These are phyloP conservation scores for Sylvicola cinctus DNA, from an alignment of 2,888 invertebrate species.

Conservation along the genomic window DNA sequence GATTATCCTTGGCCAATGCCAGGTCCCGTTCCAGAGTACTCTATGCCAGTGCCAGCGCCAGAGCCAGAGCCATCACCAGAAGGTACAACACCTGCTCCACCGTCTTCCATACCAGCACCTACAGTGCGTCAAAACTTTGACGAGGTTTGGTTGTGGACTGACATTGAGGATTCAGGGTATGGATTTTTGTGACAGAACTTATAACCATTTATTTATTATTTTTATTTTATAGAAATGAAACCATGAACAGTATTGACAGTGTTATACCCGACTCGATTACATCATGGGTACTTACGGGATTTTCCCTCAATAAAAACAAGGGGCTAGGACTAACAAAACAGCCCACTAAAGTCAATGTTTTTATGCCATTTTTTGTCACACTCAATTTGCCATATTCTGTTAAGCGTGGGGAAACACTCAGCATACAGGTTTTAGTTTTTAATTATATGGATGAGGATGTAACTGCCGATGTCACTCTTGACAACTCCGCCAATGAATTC, in stretches of 20 bases:
- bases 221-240: slow-evolving; percentile 28
- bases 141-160: slow-evolving; percentile 11
- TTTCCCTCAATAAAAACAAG: slow-evolving; percentile 43
- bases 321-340: slow-evolving; percentile 51
- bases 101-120: slow-evolving; percentile 4
- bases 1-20: too few relatives aligned
- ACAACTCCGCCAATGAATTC: slow-evolving; percentile 52
- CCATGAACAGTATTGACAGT: slow-evolving; percentile 20
- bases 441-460: slow-evolving; percentile 59
- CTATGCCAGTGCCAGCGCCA: too few relatives aligned
- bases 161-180: background rate
- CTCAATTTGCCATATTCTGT: slow-evolving; percentile 67
- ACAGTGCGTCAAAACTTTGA: slow-evolving; percentile 13
- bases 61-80: too few relatives aligned
- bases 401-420: slow-evolving; percentile 64
- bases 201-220: too few relatives aligned
- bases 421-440: slow-evolving; percentile 59
- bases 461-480: slow-evolving; percentile 53
- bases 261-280: slow-evolving; percentile 51
- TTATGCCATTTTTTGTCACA: slow-evolving; percentile 56
- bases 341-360: slow-evolving; percentile 42
- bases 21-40: too few relatives aligned
- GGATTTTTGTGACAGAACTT: background rate
- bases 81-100: too few relatives aligned
- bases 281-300: slow-evolving; percentile 56